phyloP scores from a whole-genome alignment of 2,797 vertebrate genomes.

The Enteromius radiatus region DNA sequence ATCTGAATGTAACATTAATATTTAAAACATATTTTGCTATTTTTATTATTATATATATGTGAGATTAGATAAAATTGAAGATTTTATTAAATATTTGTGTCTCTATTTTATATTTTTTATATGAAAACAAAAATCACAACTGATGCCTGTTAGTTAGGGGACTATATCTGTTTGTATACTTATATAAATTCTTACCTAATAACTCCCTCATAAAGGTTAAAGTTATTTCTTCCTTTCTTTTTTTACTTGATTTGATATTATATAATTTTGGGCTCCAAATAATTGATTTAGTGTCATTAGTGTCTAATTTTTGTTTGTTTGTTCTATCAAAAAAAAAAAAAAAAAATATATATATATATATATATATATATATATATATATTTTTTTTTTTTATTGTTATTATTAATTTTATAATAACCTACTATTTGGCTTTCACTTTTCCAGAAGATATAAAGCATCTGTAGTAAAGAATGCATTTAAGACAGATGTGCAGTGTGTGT shows the following conservation, averaged over 20 bases:
- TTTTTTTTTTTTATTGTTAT: neutral
- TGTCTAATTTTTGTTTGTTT: neutral
- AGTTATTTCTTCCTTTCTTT: neutral
- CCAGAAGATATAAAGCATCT: neutral
- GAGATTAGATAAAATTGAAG: neutral
- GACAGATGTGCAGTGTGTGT: constrained; percentile 43
- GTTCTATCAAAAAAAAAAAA: too few relatives aligned
- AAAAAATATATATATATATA: too few relatives aligned
- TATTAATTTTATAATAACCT: neutral
- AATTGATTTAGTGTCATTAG: too few relatives aligned
- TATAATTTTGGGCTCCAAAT: neutral
- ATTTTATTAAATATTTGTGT: neutral
- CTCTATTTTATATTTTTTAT: neutral
- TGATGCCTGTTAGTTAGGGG: neutral
- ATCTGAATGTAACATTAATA: neutral
- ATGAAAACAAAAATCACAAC: neutral
- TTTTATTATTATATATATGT: neutral
- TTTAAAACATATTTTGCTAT: neutral
- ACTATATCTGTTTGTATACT: neutral
- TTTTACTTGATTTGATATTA: neutral
- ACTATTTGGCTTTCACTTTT: neutral
- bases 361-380: too few relatives aligned
- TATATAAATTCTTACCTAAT: neutral
- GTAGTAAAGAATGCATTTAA: constrained; percentile 5
- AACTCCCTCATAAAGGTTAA: neutral